Base-by-base conservation (phyloP, 2,797 vertebrate species). In the Zalophus californianus region DNA sequence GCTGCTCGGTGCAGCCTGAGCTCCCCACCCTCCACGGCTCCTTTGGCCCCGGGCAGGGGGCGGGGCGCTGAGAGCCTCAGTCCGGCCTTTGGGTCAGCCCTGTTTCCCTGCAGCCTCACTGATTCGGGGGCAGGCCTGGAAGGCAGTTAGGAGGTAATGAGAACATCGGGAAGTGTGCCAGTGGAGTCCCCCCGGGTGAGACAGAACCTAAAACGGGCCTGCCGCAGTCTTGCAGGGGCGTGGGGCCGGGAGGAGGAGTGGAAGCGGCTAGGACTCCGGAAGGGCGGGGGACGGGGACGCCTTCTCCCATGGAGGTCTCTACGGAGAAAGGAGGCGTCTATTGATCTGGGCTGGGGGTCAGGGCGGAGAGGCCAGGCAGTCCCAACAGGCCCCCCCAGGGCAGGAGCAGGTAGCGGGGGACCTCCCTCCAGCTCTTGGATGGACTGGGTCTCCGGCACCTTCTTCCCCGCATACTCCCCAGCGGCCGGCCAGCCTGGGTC, bases 101-200 rank as follows among this genome's bases (percentile, higher is more conserved):
- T 3, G 84, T 96, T 98, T 98, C 97, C 79, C 52, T 64, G 68
- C 35, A 62, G 56, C 38, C 62, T 86, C 62, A n/a, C 5, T 10
- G 82, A 29, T 13, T 7, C 3, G n/a, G 80, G 7, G 41, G 9
- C 29, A 72, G 85, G 97, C 90, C 0, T 90, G 89, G 54, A 80
- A 84, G 98, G 95, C 94, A 96, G 94, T 96, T 66, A 94, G 97
- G 96, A 97, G 93, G 91, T 86, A 97, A 97, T 92, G 95, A 97
- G 98, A 97, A 96, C 96, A 95, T 97, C 70, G 96, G 98, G 95
- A 98, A 97, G 66, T 94, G 82, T 60, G 95, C 89, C 86, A 91
- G 48, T 96, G 93, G 29, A 20, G 92, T 50, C 91, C 91, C 84
- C 95, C 97, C 97, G 96, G 96, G n/a, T 18, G 8, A 68, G 18